Evolutionary conservation across 2,113 vertebrate species (phyloP), one percentile per base, ranked within the genome.

Genomic region (Pampusana beccarii): DNA sequence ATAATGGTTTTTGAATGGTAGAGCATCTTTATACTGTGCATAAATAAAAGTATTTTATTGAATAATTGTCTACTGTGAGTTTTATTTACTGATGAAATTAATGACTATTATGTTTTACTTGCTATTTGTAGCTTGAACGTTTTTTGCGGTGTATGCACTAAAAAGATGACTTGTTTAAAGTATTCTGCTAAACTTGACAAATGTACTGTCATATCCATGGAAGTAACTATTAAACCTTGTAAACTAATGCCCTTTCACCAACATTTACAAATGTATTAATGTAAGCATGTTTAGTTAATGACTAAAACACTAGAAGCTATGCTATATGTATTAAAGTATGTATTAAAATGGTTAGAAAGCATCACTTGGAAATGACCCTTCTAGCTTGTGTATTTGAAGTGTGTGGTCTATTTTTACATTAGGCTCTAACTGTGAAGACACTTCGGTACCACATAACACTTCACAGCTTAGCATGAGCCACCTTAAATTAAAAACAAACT

Each of bases 11-110:
- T 86, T 85, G n/a, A 81, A 85, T 65, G 40, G 4, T 72, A 66
- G 19, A 28, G 16, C 9, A 28, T 78, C 74, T 94, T 90, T 74
- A 88, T 7, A 8, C 16, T 67, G 18, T 92, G 72, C 18, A 38
- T 88, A 92, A 96, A 92, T 97, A 96, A 95, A 97, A 87, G 7
- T 92, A 87, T 93, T 96, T 95, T 89, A 89, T 34, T 67, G 58
- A 92, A 29, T 66, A 81, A 17, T 85, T 88, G 26, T 79, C 31
- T 92, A 9, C 25, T 0, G 0, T 50, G 86, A 88, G 24, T 82
- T 93, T 93, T 3, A 86, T 91, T 96, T 91, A 58, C 23, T 89
- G 44, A 54, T 78, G 31, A 75, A 71, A 74, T 57, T 19, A 78
- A 73, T 75, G 20, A 13, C 33, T 67, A 0, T 16, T 89, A 11